Evolutionary conservation across 2,888 invertebrate species (phyloP), one percentile per base, ranked within the genome.

Genomic region (Shargacucullia verbasci): DNA sequence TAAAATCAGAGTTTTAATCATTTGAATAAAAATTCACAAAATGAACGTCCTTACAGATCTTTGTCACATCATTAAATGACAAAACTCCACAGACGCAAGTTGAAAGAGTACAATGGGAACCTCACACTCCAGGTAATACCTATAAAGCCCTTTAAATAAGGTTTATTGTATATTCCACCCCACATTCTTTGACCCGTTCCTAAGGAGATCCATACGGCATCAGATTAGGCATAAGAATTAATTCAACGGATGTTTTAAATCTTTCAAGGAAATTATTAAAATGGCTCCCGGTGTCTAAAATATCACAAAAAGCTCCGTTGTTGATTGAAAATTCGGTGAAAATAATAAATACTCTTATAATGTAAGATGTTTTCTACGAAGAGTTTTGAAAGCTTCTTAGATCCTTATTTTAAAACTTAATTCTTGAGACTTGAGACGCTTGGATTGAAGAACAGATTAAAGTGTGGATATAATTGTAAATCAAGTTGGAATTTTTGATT

Each of bases 321-420:
- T 58, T 41, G 44, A 48, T 45, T 56, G 50, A 60, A 70, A 61
- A 48, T 48, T 54, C 35, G 44, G 35, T 38, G 40, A 47, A 56
- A 49, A 45, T 62, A 60, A 62, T 61, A 69, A 55, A 63, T 65
- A 59, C 59, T 59, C 48, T 61, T 53, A n/a, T 50, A 54, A 25
- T 37, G 45, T 53, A 12, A 46, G 12, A 48, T 58, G 47, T 41
- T 59, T 52, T 68, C 44, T 49, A 50, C 34, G 38, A 2, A 7
- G 56, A 57, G 27, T 39, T 41, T 41, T 52, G 9, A 50, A 35
- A 54, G 31, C 6, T 8, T 43, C 27, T 37, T 20, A 20, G 20
- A 33, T 41, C 7, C 2, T 39, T 48, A 12, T 40, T 58, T 27
- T 0, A 1, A 35, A 53, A 52, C 2, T 41, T 47, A 44, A 13